These are phyloP conservation scores for Formica aserva DNA, from an alignment of 2,888 invertebrate genomes.

Conservation along the genomic window DNA sequence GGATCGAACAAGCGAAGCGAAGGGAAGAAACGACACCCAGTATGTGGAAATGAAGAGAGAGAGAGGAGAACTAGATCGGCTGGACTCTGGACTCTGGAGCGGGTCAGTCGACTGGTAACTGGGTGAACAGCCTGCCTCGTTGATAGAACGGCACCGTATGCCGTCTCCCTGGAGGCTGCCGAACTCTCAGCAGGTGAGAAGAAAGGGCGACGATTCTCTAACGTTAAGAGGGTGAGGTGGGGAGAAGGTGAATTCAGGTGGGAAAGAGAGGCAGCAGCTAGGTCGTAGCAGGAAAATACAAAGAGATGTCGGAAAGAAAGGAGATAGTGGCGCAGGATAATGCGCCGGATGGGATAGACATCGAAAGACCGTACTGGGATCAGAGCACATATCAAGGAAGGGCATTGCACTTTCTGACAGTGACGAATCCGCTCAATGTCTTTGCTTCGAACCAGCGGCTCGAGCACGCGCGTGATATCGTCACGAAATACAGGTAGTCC, in stretches of 20 bases:
- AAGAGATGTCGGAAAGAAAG: conserved; percentile 57
- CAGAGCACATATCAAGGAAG: conserved; percentile 96
- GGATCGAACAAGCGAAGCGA: conserved; percentile 56
- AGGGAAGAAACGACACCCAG: conserved; percentile 1
- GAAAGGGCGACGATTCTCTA: neutral
- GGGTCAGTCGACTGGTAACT: conserved; percentile 58
- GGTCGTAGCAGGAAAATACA: neutral
- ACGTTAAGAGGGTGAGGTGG: conserved; percentile 8
- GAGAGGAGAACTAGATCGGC: conserved; percentile 43
- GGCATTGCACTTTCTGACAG: conserved; percentile 95
- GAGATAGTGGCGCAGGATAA: neutral
- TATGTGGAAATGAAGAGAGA: conserved; percentile 40
- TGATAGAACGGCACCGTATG: conserved; percentile 10
- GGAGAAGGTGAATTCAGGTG: conserved; percentile 6
- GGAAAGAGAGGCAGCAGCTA: conserved; percentile 12
- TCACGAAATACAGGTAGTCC: conserved; percentile 92
- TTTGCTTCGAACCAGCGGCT: conserved; percentile 90
- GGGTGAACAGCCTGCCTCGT: conserved; percentile 32
- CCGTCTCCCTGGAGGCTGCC: conserved; percentile 25
- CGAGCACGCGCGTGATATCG: conserved; percentile 92
- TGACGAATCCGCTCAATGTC: conserved; percentile 97
- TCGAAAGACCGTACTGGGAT: conserved; percentile 96
- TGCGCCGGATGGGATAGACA: conserved; percentile 86
- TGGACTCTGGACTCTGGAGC: conserved; percentile 75
- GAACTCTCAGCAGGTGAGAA: neutral